Evolutionary conservation across 2,797 vertebrate genomes (phyloP).

Genomic region (Cryptoprocta ferox): DNA sequence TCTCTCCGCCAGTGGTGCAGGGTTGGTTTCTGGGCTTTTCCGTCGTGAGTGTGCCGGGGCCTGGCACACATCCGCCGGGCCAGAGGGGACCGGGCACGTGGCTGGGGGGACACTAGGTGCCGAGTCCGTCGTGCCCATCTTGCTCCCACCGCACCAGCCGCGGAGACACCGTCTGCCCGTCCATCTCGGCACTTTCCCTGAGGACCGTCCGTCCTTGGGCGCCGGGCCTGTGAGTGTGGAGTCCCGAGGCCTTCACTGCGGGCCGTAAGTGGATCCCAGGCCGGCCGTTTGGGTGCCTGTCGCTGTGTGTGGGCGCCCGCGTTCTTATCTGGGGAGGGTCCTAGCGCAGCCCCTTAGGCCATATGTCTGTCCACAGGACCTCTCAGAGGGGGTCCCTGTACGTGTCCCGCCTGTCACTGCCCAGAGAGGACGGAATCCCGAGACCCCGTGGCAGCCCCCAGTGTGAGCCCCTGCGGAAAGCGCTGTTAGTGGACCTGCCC

Average conservation of each 20-base stretch:
- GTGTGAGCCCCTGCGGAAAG: not conserved
- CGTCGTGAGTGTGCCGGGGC: rapidly evolving
- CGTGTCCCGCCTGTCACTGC: not conserved
- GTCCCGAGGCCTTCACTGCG: rapidly evolving
- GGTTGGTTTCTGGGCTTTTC: not conserved
- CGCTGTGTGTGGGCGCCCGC: rapidly evolving
- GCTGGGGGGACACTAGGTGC: rapidly evolving
- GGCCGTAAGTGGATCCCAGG: not conserved
- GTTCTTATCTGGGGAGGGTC: not conserved
- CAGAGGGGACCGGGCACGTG: rapidly evolving
- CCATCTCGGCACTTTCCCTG: not conserved
- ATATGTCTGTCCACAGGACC: not conserved
- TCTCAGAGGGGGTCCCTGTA: not conserved
- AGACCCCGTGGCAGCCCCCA: not conserved
- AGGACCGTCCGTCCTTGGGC: not conserved
- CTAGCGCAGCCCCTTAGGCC: not conserved
- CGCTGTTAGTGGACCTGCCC: not conserved
- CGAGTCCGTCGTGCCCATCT: rapidly evolving
- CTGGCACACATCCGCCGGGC: not conserved
- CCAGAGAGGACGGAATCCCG: not conserved
- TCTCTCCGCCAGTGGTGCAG: rapidly evolving
- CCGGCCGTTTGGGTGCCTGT: not conserved
- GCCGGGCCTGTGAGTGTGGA: not conserved
- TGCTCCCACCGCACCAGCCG: not conserved
- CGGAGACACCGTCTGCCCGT: not conserved